A percentile compares a stretch with the other conserved stretches of the same genome.
phyloP scores from a whole-genome alignment of 2,113 vertebrate genomes.

The Zosterops japonicus region DNA sequence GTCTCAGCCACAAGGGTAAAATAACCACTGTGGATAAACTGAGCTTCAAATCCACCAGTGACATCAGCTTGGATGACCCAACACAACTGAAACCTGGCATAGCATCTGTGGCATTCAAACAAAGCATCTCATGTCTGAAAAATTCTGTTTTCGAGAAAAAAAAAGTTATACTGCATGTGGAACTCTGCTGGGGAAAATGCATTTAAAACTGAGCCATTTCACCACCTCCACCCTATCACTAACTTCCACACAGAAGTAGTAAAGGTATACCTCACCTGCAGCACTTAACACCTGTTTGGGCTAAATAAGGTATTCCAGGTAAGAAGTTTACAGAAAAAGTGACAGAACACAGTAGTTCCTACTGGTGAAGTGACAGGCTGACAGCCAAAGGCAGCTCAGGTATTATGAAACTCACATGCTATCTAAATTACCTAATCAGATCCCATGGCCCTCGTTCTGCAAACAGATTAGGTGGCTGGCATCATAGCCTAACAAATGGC shows the following conservation, averaged over 20 bases:
- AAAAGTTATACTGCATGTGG: not conserved
- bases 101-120: rapidly evolving
- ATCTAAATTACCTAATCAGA: conserved; percentile 63
- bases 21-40: rapidly evolving
- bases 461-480: conserved; percentile 75
- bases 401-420: conserved; percentile 40
- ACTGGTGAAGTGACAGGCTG: not conserved
- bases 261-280: not conserved
- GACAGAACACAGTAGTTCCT: not conserved
- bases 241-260: not conserved
- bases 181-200: not conserved
- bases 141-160: rapidly evolving
- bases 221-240: not conserved
- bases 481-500: conserved; percentile 68
- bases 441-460: conserved; percentile 36
- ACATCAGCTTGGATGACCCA: not conserved
- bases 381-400: conserved; percentile 34
- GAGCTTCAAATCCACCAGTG: not conserved
- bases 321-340: not conserved
- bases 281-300: not conserved
- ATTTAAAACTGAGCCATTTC: not conserved
- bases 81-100: not conserved
- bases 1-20: rapidly evolving
- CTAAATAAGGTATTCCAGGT: not conserved
- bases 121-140: not conserved